These are phyloP conservation scores for Prosapia bicincta DNA, from an alignment of 2,888 invertebrate species.

Conservation along the genomic window DNA sequence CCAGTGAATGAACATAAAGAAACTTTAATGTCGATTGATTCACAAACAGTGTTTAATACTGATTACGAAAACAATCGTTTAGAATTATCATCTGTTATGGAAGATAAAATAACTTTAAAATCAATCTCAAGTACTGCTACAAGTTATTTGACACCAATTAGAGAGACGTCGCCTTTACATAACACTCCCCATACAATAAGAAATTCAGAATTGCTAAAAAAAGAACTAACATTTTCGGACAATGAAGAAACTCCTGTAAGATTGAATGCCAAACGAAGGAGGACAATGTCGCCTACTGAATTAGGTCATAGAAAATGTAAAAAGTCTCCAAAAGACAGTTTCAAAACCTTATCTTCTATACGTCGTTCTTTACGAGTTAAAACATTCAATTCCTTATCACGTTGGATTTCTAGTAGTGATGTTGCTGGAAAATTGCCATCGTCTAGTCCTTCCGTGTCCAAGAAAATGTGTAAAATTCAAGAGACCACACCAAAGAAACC, in stretches of 20 bases:
- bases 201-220: background rate
- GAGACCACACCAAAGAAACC: background rate
- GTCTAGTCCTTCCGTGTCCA: background rate
- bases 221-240: slow-evolving; percentile 19
- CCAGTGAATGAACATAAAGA: background rate
- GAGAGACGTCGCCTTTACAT: slow-evolving; percentile 8
- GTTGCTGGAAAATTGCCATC: slow-evolving; percentile 5
- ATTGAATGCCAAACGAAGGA: slow-evolving; percentile 16
- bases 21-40: background rate
- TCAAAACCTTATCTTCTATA: slow-evolving; percentile 33
- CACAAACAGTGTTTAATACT: background rate
- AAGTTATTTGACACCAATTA: slow-evolving; percentile 7
- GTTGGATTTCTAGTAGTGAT: slow-evolving; percentile 35
- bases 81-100: background rate
- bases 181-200: background rate
- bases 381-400: slow-evolving; percentile 29
- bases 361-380: slow-evolving; percentile 33
- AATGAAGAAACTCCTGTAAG: slow-evolving; percentile 9
- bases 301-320: slow-evolving; percentile 15
- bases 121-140: background rate
- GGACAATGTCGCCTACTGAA: slow-evolving; percentile 18
- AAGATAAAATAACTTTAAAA: background rate
- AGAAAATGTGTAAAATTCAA: background rate
- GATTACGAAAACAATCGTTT: background rate
- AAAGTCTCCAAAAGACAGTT: slow-evolving; percentile 20